Evolutionary conservation across 2,113 vertebrate genomes (phyloP), one percentile per base, ranked within the genome.

Genomic region (Calyptommatus sinebrachiatus): DNA sequence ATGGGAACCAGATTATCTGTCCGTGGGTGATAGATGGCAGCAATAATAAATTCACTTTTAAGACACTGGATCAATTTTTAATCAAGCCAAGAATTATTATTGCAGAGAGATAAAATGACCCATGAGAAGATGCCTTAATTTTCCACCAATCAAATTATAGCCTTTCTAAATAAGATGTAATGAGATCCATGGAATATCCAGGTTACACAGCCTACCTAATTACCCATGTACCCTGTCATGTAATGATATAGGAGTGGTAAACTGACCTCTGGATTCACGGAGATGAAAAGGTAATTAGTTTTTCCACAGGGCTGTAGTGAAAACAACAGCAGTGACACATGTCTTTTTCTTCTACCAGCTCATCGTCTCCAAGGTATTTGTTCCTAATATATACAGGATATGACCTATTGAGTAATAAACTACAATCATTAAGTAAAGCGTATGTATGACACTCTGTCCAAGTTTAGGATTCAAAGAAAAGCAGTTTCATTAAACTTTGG

Each of bases 21-120:
- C 98, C 95, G 93, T 91, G 91, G 92, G 96, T 98, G 97, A 99
- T 97, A 97, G 97, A 99, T 98, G 95, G 97, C 96, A 95, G 96
- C 97, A 99, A 99, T 99, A 99, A 98, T 98, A 98, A 98, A 99
- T 99, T 99, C 97, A 98, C 97, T 97, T 41, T 97, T 96, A 97
- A 97, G 94, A 96, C 95, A 95, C 95, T 96, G 95, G 97, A 99
- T 99, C 98, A 99, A 99, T 99, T 99, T 99, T 99, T 98, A 99
- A 99, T 99, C 97, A 98, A 98, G 97, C 96, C 94, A 95, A 99
- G 97, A 99, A 99, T 98, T 98, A 98, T 97, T 97, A 98, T 97
- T 97, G 95, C 96, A 97, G 97, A 96, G 96, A 97, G 96, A 97
- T 97, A 96, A 98, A 98, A 99, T 97, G 97, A 97, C 97, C 97